Conservation (phyloP, 2,888 invertebrate species). For the Bembecia ichneumoniformis region DNA sequence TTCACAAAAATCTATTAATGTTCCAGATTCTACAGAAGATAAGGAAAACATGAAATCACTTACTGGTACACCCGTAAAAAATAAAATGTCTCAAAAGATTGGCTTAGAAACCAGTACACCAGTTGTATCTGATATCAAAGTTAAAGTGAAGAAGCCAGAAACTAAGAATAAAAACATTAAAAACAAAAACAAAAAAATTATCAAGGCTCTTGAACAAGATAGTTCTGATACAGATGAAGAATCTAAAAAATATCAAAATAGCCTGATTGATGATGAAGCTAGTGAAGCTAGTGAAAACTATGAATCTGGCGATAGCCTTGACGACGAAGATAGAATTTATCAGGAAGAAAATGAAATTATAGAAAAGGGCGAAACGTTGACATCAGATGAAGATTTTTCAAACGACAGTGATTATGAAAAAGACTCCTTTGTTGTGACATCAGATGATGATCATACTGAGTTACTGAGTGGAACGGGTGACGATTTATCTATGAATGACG, state of each 20-base stretch:
- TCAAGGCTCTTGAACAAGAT: conserved; percentile 11
- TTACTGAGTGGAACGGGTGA: conserved; percentile 57
- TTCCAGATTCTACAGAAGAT: conserved; percentile 21
- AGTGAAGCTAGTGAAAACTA: conserved; percentile 54
- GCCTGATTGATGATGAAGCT: conserved; percentile 45
- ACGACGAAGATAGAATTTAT: conserved; percentile 60
- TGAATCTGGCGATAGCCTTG: conserved; percentile 62
- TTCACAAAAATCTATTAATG: conserved; percentile 30
- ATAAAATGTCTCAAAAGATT: conserved; percentile 34
- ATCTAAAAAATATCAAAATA: conserved; percentile 19
- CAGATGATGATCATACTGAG: conserved; percentile 56
- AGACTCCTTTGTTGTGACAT: conserved; percentile 70
- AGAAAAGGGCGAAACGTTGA: conserved; percentile 65
- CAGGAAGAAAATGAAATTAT: conserved; percentile 62
- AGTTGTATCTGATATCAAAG: conserved; percentile 13
- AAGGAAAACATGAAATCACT: conserved; percentile 26
- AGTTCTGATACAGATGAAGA: conserved; percentile 13
- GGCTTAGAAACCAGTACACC: conserved; percentile 41
- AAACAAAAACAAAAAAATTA: conserved; percentile 16
- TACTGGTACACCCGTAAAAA: conserved; percentile 56
- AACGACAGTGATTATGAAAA: conserved; percentile 61
- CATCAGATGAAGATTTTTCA: conserved; percentile 55
- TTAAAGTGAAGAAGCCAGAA: not conserved
- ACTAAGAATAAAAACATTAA: not conserved
- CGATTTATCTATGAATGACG: conserved; percentile 53